Conservation (phyloP, 1,140 invertebrate species). For the Subanguina moxae region DNA sequence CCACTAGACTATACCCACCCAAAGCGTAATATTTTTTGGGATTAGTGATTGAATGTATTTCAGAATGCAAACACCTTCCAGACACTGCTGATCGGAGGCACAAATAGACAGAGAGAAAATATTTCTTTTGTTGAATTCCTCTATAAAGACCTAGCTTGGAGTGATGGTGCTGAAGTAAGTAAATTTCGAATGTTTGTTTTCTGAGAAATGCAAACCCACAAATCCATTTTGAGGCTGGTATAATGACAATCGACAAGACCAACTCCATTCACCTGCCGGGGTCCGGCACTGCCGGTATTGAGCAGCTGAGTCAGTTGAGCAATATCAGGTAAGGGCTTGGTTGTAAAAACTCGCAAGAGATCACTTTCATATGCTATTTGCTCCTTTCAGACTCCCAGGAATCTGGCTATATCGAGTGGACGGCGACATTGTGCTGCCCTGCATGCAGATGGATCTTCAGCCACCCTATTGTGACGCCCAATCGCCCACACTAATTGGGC, state of each 20-base stretch:
- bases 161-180: conserved; percentile 49
- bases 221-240: conserved; percentile 41
- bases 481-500: conserved; percentile 39
- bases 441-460: conserved; percentile 45
- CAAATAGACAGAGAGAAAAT: conserved; percentile 26
- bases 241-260: conserved; percentile 48
- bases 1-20: neutral
- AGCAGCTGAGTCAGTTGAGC: conserved; percentile 52
- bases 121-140: conserved; percentile 52
- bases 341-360: too few relatives aligned
- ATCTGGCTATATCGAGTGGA: conserved; percentile 57
- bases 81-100: conserved; percentile 51
- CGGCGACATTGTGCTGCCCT: conserved; percentile 32
- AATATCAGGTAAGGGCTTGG: conserved; percentile 40
- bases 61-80: conserved; percentile 54
- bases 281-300: conserved; percentile 56
- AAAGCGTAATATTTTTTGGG: neutral
- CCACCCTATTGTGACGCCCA: conserved; percentile 55
- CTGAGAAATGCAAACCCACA: neutral
- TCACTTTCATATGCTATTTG: too few relatives aligned
- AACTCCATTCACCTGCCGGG: conserved; percentile 55
- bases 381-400: conserved; percentile 40
- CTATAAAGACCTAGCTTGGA: conserved; percentile 54
- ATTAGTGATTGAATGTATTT: neutral
- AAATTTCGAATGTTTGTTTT: conserved; percentile 37